Evolutionary conservation across 2,888 invertebrate species (phyloP).

Genomic region (Sicus ferrugineus): DNA sequence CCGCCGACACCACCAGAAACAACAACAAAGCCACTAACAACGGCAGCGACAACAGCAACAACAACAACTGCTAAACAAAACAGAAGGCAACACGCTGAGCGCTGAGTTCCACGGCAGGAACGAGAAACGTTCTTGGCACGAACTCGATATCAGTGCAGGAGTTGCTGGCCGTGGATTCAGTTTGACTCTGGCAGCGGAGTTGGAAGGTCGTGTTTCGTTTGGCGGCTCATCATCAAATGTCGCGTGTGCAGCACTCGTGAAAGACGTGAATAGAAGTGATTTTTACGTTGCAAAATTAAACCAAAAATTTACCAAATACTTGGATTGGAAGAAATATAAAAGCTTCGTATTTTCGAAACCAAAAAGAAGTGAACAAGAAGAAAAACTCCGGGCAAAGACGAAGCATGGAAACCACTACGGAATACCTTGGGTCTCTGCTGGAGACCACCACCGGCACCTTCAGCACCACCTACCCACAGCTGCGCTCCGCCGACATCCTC

Average conservation of each 20-base stretch:
- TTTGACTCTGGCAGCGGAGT: constrained; percentile 32
- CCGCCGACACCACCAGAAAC: constrained; percentile 14
- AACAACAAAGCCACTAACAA: constrained; percentile 1
- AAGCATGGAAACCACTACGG: constrained; percentile 41
- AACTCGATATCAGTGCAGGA: constrained; percentile 13
- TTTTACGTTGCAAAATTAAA: neutral
- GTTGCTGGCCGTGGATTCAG: constrained; percentile 20
- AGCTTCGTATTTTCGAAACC: neutral
- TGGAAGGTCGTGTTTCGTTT: constrained; percentile 10
- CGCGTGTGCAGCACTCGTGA: neutral
- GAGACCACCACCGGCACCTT: constrained; percentile 37
- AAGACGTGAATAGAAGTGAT: neutral
- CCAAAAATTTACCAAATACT: neutral
- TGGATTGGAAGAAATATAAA: neutral
- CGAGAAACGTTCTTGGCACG: constrained; percentile 25
- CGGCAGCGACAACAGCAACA: constrained; percentile 33
- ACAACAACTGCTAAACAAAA: constrained; percentile 27
- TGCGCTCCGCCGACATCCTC: constrained; percentile 38
- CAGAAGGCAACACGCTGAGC: neutral
- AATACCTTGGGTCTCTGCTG: constrained; percentile 43
- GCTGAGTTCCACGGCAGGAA: neutral
- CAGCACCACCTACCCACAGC: constrained; percentile 36
- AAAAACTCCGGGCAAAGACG: no score
- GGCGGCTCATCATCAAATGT: neutral
- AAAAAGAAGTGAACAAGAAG: no score